phyloP scores from a whole-genome alignment of 1,140 invertebrate genomes.

The Sarcophaga peregrina region DNA sequence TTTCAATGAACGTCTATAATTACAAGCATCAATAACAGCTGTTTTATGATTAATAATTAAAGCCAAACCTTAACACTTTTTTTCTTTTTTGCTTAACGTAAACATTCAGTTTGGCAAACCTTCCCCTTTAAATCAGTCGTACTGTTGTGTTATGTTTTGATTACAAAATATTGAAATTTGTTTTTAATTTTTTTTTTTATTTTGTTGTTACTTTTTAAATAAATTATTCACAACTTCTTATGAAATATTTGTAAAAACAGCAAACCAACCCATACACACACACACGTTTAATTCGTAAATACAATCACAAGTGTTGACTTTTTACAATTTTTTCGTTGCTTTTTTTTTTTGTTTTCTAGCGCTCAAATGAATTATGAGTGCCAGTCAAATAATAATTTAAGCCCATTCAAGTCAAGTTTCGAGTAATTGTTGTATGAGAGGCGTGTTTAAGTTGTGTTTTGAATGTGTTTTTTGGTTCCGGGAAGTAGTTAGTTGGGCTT shows the following conservation, averaged over 20 bases:
- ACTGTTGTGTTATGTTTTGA: background rate
- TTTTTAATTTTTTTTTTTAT: background rate
- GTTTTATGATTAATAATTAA: background rate
- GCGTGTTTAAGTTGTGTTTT: background rate
- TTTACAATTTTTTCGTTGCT: no score
- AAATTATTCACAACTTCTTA: conserved; percentile 15
- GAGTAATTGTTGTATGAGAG: background rate
- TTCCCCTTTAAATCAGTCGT: background rate
- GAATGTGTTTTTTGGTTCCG: background rate
- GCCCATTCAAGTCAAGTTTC: no score
- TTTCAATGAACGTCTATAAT: no score
- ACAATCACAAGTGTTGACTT: no score
- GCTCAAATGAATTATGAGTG: no score
- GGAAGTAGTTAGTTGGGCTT: background rate
- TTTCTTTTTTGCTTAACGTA: no score
- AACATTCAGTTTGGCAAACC: background rate
- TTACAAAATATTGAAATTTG: conserved; percentile 4
- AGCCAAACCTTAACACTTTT: no score
- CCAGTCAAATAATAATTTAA: no score
- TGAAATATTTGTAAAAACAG: background rate
- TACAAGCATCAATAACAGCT: no score
- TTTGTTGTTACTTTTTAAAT: background rate
- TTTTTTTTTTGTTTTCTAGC: no score
- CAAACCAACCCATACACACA: no score
- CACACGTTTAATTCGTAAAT: no score